A percentile compares a stretch with the other conserved stretches of the same genome.
Evolutionary conservation across 2,113 vertebrate genomes (phyloP).

Genomic region (Entomyzon cyanotis): DNA sequence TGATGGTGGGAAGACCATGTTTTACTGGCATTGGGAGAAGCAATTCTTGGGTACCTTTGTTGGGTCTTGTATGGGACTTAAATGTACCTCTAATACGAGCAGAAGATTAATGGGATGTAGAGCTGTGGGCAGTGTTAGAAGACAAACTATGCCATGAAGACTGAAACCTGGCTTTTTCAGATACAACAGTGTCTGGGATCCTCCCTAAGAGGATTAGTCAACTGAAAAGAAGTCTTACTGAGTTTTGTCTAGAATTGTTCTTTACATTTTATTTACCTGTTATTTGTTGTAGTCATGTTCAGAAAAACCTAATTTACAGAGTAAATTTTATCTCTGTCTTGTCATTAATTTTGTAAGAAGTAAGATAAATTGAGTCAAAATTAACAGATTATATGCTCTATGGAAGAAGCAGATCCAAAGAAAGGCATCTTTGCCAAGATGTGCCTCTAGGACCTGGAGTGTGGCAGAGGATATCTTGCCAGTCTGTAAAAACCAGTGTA

Average conservation of each 20-base stretch:
- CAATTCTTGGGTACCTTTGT: background rate
- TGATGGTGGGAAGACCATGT: background rate
- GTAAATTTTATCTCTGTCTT: background rate
- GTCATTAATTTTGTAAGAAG: background rate
- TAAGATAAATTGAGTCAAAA: background rate
- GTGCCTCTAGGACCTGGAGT: background rate
- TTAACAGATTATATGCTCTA: background rate
- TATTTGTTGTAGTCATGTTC: background rate
- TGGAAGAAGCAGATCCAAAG: background rate
- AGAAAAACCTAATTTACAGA: background rate
- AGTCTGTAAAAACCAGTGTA: background rate
- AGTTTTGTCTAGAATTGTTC: background rate
- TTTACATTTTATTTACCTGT: background rate
- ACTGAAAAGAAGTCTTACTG: background rate
- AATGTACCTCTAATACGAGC: background rate
- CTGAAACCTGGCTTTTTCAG: background rate
- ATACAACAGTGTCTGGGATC: background rate
- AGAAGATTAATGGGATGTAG: background rate
- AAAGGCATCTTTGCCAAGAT: background rate
- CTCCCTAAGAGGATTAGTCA: background rate
- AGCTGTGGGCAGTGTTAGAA: background rate
- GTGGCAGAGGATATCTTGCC: background rate
- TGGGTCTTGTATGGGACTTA: background rate
- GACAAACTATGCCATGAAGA: background rate
- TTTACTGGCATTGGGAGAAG: background rate